These are phyloP conservation scores for Latrodectus geometricus DNA, from an alignment of 1,140 invertebrate genomes.

Conservation along the genomic window DNA sequence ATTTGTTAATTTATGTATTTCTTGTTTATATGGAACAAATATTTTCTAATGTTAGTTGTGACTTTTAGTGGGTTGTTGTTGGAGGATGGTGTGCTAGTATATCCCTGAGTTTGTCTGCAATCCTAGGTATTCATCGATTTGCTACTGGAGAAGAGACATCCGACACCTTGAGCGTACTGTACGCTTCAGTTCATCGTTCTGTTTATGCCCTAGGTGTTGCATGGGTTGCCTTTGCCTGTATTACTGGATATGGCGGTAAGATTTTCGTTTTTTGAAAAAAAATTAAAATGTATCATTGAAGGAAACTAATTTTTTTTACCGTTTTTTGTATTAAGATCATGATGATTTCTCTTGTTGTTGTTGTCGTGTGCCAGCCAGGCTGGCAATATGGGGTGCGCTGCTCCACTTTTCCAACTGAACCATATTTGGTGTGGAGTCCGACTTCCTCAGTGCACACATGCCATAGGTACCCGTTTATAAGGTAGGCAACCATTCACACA, in stretches of 20 bases:
- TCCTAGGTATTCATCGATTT: conserved; percentile 49
- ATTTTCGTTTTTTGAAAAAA: not conserved
- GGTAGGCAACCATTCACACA: too few relatives aligned
- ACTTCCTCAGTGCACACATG: too few relatives aligned
- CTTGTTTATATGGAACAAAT: not conserved
- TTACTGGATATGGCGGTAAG: conserved; percentile 64
- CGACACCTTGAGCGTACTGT: conserved; percentile 71
- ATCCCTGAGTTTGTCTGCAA: not conserved
- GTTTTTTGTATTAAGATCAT: too few relatives aligned
- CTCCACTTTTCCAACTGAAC: too few relatives aligned
- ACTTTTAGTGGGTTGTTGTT: conserved; percentile 4
- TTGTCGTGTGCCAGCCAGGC: too few relatives aligned
- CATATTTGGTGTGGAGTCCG: too few relatives aligned
- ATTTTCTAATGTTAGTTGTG: not conserved
- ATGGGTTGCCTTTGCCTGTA: conserved; percentile 71
- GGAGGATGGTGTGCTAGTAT: not conserved
- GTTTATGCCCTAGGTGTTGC: conserved; percentile 69
- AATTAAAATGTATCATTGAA: not conserved
- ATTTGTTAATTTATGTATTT: not conserved
- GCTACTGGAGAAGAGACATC: conserved; percentile 64
- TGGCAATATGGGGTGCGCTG: too few relatives aligned
- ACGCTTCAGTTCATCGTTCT: conserved; percentile 67
- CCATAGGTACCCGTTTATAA: too few relatives aligned
- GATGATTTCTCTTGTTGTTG: too few relatives aligned
- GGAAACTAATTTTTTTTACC: not conserved